Conservation (phyloP, 92 coral and sea anemone genomes). For the Desmophyllum pertusum region DNA sequence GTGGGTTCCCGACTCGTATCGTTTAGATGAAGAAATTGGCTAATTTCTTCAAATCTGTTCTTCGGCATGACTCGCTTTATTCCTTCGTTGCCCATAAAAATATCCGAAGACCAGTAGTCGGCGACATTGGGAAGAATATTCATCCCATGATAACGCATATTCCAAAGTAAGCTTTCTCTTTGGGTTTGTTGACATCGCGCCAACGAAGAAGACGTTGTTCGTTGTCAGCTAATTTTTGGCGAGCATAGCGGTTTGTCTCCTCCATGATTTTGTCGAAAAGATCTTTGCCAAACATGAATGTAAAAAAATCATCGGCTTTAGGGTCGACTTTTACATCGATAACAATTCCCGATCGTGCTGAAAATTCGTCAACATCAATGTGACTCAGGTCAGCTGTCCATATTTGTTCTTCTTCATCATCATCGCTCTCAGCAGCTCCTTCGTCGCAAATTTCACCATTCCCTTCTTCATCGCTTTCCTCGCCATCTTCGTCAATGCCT, state of each 20-base stretch:
- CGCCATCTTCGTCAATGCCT: conserved; percentile 33
- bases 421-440: conserved; percentile 5
- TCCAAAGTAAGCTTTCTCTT: conserved; percentile 33
- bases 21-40: conserved; percentile 30
- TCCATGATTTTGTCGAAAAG: too few relatives aligned
- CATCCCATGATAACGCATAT: conserved; percentile 34
- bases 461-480: conserved; percentile 26
- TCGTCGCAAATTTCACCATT: background rate
- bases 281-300: conserved; percentile 12
- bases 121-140: conserved; percentile 28
- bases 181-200: conserved; percentile 13
- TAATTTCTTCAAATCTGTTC: conserved; percentile 37
- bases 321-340: conserved; percentile 3
- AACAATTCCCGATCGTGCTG: conserved; percentile 14
- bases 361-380: conserved; percentile 21
- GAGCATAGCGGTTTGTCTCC: too few relatives aligned
- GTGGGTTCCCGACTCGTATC: conserved; percentile 23
- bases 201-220: conserved; percentile 20
- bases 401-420: background rate
- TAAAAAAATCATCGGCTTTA: conserved; percentile 32
- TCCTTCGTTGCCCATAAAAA: conserved; percentile 35
- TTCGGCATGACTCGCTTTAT: conserved; percentile 31
- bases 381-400: conserved; percentile 8
- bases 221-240: conserved; percentile 27
- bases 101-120: conserved; percentile 34